A percentile compares a stretch with the other conserved stretches of the same genome.
These are phyloP conservation scores for Muntiacus reevesi DNA, from an alignment of 2,113 vertebrate genomes.

Conservation along the genomic window DNA sequence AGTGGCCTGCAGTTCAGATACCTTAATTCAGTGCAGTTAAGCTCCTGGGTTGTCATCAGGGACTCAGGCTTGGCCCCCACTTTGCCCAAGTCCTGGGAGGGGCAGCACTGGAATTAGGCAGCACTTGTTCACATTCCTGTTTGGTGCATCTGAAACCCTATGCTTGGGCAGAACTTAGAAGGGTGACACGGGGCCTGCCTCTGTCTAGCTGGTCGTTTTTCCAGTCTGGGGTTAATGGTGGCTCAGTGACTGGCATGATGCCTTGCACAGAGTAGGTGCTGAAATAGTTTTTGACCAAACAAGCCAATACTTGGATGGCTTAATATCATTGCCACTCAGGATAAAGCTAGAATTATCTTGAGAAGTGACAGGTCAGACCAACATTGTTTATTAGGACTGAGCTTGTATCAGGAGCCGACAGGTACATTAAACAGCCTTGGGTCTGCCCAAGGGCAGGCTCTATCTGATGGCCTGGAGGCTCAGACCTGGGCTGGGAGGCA, in stretches of 20 bases:
- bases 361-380: background rate
- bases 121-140: background rate
- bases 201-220: background rate
- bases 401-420: background rate
- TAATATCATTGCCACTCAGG: background rate
- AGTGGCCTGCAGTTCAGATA: background rate
- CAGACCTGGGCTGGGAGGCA: background rate
- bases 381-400: background rate
- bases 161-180: background rate
- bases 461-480: background rate
- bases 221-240: background rate
- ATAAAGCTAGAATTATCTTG: background rate
- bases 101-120: background rate
- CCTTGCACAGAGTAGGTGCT: background rate
- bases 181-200: background rate
- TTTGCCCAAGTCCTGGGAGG: background rate
- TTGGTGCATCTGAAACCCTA: background rate
- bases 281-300: background rate
- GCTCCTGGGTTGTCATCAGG: background rate
- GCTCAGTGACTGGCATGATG: background rate
- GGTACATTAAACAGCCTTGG: background rate
- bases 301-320: background rate
- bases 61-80: background rate
- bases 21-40: fast-evolving
- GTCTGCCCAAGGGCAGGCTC: background rate